phyloP scores from a whole-genome alignment of 30 jellyfish, hydroid and myxozoan genomes.

The Catostylus mosaicus region DNA sequence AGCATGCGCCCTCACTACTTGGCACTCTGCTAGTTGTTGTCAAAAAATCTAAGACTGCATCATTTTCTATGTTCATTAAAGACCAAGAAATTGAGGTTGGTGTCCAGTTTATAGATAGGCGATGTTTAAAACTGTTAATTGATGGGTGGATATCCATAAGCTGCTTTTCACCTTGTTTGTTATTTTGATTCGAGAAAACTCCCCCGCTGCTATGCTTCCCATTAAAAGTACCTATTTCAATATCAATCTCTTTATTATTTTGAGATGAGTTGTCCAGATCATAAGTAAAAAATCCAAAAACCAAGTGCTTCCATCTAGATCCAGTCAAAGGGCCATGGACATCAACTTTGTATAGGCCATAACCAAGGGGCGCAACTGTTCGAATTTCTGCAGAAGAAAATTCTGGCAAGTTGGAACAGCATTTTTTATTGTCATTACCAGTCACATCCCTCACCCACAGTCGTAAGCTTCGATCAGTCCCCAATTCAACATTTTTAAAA shows the following conservation, averaged over 20 bases:
- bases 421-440: background rate
- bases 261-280: conserved; percentile 5
- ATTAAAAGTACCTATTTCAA: conserved; percentile 51
- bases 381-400: conserved; percentile 55
- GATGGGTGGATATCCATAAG: conserved; percentile 38
- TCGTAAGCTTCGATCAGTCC: conserved; percentile 32
- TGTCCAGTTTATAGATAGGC: conserved; percentile 28
- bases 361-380: conserved; percentile 32
- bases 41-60: background rate
- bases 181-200: conserved; percentile 40
- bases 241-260: conserved; percentile 34
- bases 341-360: conserved; percentile 51
- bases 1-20: conserved; percentile 36
- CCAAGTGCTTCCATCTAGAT: conserved; percentile 41
- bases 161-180: conserved; percentile 9
- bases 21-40: conserved; percentile 13
- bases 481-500: conserved; percentile 33
- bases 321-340: conserved; percentile 34
- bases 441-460: conserved; percentile 37
- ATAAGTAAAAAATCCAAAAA: conserved; percentile 47
- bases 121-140: conserved; percentile 4
- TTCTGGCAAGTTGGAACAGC: background rate
- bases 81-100: conserved; percentile 39
- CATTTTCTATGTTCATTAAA: conserved; percentile 6
- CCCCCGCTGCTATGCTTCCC: conserved; percentile 52